These are phyloP conservation scores for Sweltsa coloradensis DNA, from an alignment of 1,140 invertebrate species.

Conservation along the genomic window DNA sequence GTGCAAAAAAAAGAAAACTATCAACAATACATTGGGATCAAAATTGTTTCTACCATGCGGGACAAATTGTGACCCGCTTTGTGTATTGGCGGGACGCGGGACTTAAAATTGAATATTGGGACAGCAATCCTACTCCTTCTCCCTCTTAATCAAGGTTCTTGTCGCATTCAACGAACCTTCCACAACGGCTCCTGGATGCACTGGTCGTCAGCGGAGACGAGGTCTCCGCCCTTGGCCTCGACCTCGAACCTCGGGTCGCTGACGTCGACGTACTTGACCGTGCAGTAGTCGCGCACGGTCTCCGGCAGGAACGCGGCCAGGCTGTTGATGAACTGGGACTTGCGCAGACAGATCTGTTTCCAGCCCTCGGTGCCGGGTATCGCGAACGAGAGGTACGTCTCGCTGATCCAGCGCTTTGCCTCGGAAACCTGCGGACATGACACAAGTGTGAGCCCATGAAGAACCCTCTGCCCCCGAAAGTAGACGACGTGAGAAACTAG, in stretches of 20 bases:
- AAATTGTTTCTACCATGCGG: too few species aligned
- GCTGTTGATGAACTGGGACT: conserved; percentile 66
- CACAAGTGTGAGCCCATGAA: too few species aligned
- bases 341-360: conserved; percentile 58
- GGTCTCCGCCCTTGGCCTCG: conserved; percentile 61
- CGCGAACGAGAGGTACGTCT: conserved; percentile 69
- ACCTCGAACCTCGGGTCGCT: conserved; percentile 65
- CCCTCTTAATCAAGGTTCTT: too few species aligned
- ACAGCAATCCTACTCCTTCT: too few species aligned
- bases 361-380: conserved; percentile 65
- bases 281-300: conserved; percentile 56
- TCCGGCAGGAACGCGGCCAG: conserved; percentile 57
- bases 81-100: too few species aligned
- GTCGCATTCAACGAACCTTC: too few species aligned
- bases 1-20: too few species aligned
- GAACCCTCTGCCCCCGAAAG: not conserved
- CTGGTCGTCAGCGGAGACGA: conserved; percentile 64
- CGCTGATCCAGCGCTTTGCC: conserved; percentile 69
- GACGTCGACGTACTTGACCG: conserved; percentile 60
- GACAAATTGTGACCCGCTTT: too few species aligned
- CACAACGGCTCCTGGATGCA: conserved; percentile 67
- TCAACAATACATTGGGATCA: too few species aligned
- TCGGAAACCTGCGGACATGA: conserved; percentile 46
- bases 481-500: too few species aligned
- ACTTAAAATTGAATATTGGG: too few species aligned